Evolutionary conservation across 2,113 vertebrate genomes (phyloP), one percentile per base, ranked within the genome.

Genomic region (Callocephalon fimbriatum): DNA sequence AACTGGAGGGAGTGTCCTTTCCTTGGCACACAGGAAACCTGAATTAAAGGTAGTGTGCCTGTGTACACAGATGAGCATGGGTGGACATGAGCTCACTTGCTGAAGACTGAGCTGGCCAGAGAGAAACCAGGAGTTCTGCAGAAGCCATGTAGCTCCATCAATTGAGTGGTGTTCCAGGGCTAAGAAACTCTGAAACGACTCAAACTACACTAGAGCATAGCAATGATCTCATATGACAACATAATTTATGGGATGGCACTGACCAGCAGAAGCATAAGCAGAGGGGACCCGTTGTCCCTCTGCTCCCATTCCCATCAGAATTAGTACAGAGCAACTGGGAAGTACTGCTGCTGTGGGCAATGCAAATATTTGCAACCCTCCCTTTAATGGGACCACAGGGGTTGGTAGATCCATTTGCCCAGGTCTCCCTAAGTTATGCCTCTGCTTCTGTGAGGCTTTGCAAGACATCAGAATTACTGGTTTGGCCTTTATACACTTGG

Each of bases 61-160:
- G 3, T 8, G 15, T 3, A 5, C n/a, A 8, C 1, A 1, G 56
- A 10, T 22, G 31, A 23, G 25, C 51, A 17, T 0, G 3, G 19
- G 14, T 0, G 0, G 38, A 37, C 3, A 1, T 1, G 2, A 75
- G 48, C 35, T 62, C 12, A 12, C 7, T 1, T 0, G 0, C 44
- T 53, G 53, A 22, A 38, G 51, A 6, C 65, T 7, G 5, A 59
- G 26, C 18, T 4, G 2, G 26, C 7, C 67, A 22, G 47, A 68
- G 12, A 18, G 17, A 35, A 44, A 21, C 12, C 48, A 61, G 20
- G 7, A 27, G 27, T 11, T 77, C 32, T 84, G 61, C 32, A 72
- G 51, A 44, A 82, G 25, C 31, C 7, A 3, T 1, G 0, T 7
- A 70, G 13, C 31, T 88, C 35, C 62, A 66, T 45, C 31, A 53